Percentiles rank a stretch among this genome's conserved stretches.
These are phyloP conservation scores for Cygnus olor DNA, from an alignment of 2,797 vertebrate genomes.

Conservation along the genomic window DNA sequence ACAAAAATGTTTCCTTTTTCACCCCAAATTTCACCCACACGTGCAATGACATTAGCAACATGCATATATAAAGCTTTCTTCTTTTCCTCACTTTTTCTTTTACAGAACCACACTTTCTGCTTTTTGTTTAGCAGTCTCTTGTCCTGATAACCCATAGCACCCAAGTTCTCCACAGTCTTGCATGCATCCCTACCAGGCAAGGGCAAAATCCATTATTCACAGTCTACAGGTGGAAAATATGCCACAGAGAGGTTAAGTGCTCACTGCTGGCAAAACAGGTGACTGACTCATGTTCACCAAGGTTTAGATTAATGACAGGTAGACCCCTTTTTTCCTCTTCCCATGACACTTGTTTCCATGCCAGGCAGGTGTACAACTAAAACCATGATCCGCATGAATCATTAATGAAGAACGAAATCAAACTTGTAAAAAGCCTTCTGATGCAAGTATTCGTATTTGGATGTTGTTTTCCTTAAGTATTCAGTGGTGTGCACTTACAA, in stretches of 20 bases:
- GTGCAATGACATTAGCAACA: not conserved
- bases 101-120: not conserved
- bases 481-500: not conserved
- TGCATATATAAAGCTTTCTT: not conserved
- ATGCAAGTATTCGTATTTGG: not conserved
- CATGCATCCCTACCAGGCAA: not conserved
- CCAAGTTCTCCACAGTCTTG: not conserved
- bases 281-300: not conserved
- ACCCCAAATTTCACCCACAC: not conserved
- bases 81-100: not conserved
- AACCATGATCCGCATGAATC: not conserved
- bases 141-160: not conserved
- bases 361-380: not conserved
- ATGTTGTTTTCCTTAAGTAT: not conserved
- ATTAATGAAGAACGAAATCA: not conserved
- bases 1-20: slow-evolving; percentile 15
- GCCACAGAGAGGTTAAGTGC: not conserved
- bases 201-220: not conserved
- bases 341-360: not conserved
- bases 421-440: not conserved
- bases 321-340: not conserved
- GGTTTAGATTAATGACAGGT: not conserved
- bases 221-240: not conserved
- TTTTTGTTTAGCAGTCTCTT: not conserved
- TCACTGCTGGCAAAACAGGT: slow-evolving; percentile 14